Conservation (phyloP, 2,888 invertebrate species). For the Brachylomia viminalis region DNA sequence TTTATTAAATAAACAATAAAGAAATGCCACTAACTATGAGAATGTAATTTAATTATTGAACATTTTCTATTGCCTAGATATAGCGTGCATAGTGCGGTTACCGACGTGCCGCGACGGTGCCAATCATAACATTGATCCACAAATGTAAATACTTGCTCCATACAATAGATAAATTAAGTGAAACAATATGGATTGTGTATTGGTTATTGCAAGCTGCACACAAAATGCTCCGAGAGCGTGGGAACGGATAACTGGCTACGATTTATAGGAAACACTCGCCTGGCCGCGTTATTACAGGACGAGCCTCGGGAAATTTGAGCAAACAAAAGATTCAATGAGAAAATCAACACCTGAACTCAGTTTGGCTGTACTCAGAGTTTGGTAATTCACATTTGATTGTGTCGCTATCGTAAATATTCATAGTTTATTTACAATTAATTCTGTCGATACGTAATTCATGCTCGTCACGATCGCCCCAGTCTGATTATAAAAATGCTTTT, state of each 20-base stretch:
- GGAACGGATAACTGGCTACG: conserved; percentile 83
- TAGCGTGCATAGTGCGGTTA: conserved; percentile 54
- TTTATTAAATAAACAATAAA: conserved; percentile 63
- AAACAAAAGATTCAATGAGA: conserved; percentile 75
- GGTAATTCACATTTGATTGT: conserved; percentile 56
- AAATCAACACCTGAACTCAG: conserved; percentile 66
- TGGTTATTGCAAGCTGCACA: conserved; percentile 85
- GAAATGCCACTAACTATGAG: conserved; percentile 58
- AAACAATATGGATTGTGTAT: conserved; percentile 89
- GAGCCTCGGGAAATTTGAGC: conserved; percentile 77
- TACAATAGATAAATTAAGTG: conserved; percentile 89
- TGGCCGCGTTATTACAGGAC: conserved; percentile 77
- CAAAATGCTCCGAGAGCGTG: conserved; percentile 86
- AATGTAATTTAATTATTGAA: conserved; percentile 60
- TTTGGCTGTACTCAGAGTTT: conserved; percentile 40
- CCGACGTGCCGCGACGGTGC: conserved; percentile 60
- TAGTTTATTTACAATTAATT: conserved; percentile 75
- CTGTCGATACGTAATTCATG: conserved; percentile 78
- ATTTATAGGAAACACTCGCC: conserved; percentile 82
- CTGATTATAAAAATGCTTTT: conserved; percentile 81
- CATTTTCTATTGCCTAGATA: conserved; percentile 58
- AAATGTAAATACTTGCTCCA: conserved; percentile 86
- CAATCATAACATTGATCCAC: conserved; percentile 77
- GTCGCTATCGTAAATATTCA: conserved; percentile 61
- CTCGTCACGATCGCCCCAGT: conserved; percentile 80